Evolutionary conservation across 2,797 vertebrate genomes (phyloP).

Genomic region (Pseudocheirus occidentalis): DNA sequence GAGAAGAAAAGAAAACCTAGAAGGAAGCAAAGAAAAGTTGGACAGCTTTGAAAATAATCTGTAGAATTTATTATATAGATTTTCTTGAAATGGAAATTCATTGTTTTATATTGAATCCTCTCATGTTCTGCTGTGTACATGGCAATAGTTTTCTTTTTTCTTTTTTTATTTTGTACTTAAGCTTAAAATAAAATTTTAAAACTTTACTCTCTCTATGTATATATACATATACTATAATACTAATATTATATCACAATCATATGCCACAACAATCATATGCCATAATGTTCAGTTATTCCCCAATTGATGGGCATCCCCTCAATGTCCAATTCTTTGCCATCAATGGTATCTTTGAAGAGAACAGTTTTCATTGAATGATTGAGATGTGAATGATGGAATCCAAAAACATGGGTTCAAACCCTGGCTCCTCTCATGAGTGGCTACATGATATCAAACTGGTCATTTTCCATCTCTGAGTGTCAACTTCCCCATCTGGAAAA

Average conservation of each 20-base stretch:
- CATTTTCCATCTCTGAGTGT: neutral
- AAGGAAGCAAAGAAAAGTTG: too few species aligned
- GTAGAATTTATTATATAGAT: too few species aligned
- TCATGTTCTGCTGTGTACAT: too few species aligned
- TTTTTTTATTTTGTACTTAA: too few species aligned
- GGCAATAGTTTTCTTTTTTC: too few species aligned
- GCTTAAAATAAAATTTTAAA: too few species aligned
- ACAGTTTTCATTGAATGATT: neutral
- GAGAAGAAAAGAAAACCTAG: too few species aligned
- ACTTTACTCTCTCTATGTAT: too few species aligned
- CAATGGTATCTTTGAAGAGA: neutral
- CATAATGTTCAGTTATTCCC: neutral
- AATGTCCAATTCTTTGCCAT: neutral
- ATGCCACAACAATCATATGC: neutral
- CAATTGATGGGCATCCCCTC: neutral
- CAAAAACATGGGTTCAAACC: neutral
- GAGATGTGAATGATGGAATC: neutral
- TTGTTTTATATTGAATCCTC: too few species aligned
- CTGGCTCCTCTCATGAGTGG: neutral
- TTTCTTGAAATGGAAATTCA: too few species aligned
- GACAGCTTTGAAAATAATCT: too few species aligned
- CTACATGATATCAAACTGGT: neutral
- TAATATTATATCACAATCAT: neutral
- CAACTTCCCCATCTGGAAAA: conserved; percentile 8
- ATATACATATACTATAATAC: neutral